phyloP scores from a whole-genome alignment of 2,888 invertebrate species.

The Drosophila sordidula region DNA sequence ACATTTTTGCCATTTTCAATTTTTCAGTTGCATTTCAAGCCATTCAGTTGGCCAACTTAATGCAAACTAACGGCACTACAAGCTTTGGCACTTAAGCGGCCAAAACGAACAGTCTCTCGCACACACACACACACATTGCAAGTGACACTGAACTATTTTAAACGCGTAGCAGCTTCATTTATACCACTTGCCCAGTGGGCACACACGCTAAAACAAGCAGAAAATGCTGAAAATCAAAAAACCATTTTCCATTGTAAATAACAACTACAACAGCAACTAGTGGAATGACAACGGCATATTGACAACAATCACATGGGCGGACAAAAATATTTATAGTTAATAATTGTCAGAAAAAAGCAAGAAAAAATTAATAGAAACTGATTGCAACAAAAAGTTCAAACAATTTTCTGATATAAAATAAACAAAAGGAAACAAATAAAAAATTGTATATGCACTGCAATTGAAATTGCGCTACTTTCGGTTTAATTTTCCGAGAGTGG shows the following conservation, averaged over 20 bases:
- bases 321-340: conserved; percentile 31
- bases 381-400: neutral
- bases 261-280: conserved; percentile 13
- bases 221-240: conserved; percentile 44
- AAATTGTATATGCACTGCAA: conserved; percentile 14
- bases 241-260: conserved; percentile 43
- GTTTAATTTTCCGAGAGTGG: conserved; percentile 47
- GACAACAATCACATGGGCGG: conserved; percentile 9
- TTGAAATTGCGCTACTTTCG: conserved; percentile 29
- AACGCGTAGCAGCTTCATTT: conserved; percentile 38
- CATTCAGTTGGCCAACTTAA: conserved; percentile 27
- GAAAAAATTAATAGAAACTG: neutral
- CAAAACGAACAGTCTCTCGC: conserved; percentile 14
- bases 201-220: neutral
- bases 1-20: conserved; percentile 15
- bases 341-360: conserved; percentile 18
- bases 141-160: conserved; percentile 28
- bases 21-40: conserved; percentile 15
- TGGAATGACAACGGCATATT: neutral
- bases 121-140: conserved; percentile 1
- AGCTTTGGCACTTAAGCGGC: conserved; percentile 51
- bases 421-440: neutral
- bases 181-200: conserved; percentile 25
- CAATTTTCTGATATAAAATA: conserved; percentile 1
- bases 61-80: conserved; percentile 43